These are phyloP conservation scores for Siniperca obscura DNA, from an alignment of 2,797 vertebrate species.

Conservation along the genomic window DNA sequence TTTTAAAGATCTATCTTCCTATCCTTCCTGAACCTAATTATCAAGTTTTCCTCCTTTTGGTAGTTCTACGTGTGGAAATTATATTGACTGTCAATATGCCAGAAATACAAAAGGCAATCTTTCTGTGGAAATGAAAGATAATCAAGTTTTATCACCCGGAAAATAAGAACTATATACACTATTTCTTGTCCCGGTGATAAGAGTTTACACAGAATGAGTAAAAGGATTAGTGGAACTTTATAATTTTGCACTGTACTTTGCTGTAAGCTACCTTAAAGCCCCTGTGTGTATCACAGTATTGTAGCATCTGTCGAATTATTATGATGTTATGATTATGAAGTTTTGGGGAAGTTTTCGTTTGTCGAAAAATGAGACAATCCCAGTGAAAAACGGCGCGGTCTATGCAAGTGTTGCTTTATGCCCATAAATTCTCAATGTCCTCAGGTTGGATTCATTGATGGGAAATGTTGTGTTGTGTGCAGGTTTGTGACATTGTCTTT, in stretches of 20 bases:
- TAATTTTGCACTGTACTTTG: conserved; percentile 37
- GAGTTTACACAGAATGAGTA: conserved; percentile 46
- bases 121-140: conserved; percentile 61
- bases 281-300: conserved; percentile 4
- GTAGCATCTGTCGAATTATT: conserved; percentile 35
- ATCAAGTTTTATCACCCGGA: conserved; percentile 58
- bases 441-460: conserved; percentile 11
- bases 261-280: conserved; percentile 45
- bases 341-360: conserved; percentile 12
- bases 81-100: conserved; percentile 50
- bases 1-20: conserved; percentile 6
- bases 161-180: conserved; percentile 41
- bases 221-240: conserved; percentile 41
- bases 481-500: conserved; percentile 5
- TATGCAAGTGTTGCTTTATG: neutral
- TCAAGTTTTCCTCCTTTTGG: conserved; percentile 19
- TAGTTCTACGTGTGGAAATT: conserved; percentile 41
- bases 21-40: conserved; percentile 32
- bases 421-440: neutral
- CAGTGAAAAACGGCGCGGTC: neutral
- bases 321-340: neutral
- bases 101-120: conserved; percentile 35
- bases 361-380: conserved; percentile 19
- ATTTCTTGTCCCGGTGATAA: conserved; percentile 43
- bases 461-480: neutral